Evolutionary conservation across 92 coral and sea anemone species (phyloP).

Genomic region (Zoanthus solanderi): DNA sequence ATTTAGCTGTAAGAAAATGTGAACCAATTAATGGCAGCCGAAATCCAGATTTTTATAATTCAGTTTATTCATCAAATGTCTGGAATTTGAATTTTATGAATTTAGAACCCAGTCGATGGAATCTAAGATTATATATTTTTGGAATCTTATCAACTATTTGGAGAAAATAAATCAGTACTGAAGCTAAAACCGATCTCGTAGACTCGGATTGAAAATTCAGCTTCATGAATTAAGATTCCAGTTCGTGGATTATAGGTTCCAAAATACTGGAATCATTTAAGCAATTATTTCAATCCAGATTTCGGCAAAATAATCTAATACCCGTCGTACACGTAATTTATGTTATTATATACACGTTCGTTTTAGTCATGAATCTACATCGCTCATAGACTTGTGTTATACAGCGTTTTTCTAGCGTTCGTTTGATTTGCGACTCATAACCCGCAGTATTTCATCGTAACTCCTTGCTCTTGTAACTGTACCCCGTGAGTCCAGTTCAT

Average conservation of each 20-base stretch:
- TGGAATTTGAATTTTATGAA: too few relatives aligned
- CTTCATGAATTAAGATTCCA: not conserved
- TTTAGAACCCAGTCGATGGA: too few relatives aligned
- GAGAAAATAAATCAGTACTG: too few relatives aligned
- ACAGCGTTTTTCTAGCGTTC: not conserved
- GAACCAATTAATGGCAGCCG: not conserved
- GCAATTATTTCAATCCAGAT: not conserved
- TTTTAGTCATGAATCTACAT: not conserved
- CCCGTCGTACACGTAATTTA: not conserved
- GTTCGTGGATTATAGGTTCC: too few relatives aligned
- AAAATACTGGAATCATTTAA: too few relatives aligned
- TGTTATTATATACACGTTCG: not conserved
- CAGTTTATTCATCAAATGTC: too few relatives aligned
- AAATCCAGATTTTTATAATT: not conserved
- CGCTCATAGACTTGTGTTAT: not conserved
- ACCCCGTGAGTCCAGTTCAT: not conserved
- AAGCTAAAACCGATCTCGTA: too few relatives aligned
- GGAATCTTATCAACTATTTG: too few relatives aligned
- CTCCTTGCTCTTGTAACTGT: not conserved
- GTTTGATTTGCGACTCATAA: not conserved
- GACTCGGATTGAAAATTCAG: not conserved
- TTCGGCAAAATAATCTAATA: too few relatives aligned
- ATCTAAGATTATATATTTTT: too few relatives aligned
- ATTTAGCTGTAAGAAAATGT: conserved; percentile 29
- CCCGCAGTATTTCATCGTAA: not conserved